Percentiles rank a stretch among this genome's conserved stretches.
These are phyloP conservation scores for Argyra leucocephala DNA, from an alignment of 2,888 invertebrate genomes.

Conservation along the genomic window DNA sequence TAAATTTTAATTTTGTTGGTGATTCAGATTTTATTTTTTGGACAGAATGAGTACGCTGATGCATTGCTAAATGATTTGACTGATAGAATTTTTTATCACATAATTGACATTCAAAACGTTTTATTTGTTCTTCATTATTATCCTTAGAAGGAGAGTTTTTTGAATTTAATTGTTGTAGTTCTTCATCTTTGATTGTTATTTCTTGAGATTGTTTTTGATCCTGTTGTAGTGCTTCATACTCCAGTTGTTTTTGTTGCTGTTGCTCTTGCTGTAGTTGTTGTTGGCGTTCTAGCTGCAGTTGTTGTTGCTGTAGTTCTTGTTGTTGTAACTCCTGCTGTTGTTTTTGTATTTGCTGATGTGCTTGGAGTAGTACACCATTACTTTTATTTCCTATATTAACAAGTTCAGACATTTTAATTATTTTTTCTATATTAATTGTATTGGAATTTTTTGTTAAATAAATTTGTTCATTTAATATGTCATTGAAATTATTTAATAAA, in stretches of 20 bases:
- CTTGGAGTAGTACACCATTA: neutral
- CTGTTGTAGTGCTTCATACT: too few relatives aligned
- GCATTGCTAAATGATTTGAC: neutral
- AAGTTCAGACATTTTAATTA: neutral
- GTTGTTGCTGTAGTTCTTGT: neutral
- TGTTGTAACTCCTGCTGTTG: neutral
- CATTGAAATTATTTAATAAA: neutral
- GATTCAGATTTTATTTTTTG: neutral
- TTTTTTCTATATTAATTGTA: neutral
- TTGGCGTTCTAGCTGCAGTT: neutral
- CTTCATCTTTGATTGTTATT: too few relatives aligned
- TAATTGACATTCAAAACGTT: neutral
- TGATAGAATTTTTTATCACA: neutral
- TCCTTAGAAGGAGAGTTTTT: neutral
- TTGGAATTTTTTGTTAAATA: neutral
- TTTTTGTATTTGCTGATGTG: too few relatives aligned
- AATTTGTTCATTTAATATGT: neutral
- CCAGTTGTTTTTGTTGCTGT: neutral
- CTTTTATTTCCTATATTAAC: neutral
- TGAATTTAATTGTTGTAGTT: neutral
- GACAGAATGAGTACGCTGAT: neutral
- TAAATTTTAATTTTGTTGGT: neutral
- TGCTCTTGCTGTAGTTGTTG: neutral
- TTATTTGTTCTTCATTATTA: neutral
- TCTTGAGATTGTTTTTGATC: neutral